These are phyloP conservation scores for Notechis scutatus DNA, from an alignment of 2,113 vertebrate genomes.

Conservation along the genomic window DNA sequence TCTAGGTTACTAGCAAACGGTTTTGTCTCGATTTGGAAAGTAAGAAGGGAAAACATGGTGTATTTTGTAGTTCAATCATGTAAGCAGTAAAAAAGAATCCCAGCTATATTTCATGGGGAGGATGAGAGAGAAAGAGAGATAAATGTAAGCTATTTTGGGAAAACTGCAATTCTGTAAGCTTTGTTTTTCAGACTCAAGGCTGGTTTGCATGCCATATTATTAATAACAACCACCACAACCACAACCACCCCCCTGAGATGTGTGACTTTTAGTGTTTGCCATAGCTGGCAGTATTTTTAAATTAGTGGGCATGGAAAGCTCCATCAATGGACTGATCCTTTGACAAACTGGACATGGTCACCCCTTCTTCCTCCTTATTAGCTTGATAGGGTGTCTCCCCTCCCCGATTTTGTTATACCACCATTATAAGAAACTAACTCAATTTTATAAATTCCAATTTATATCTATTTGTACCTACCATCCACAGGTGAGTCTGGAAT, in stretches of 20 bases:
- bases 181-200: background rate
- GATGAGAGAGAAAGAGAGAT: background rate
- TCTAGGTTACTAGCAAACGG: background rate
- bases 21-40: background rate
- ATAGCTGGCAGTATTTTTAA: rapidly evolving
- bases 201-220: background rate
- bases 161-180: rapidly evolving
- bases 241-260: background rate
- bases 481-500: background rate
- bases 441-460: rapidly evolving
- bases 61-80: background rate
- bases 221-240: background rate
- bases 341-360: background rate
- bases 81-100: background rate
- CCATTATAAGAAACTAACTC: background rate
- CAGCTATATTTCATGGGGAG: background rate
- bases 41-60: background rate
- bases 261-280: background rate
- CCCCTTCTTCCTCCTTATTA: rapidly evolving
- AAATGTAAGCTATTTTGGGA: background rate
- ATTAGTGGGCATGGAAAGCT: background rate
- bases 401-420: background rate
- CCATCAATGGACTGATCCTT: background rate
- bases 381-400: background rate
- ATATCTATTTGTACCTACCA: background rate